These are phyloP conservation scores for Varanus salvator DNA, from an alignment of 2,113 vertebrate species.

Conservation along the genomic window DNA sequence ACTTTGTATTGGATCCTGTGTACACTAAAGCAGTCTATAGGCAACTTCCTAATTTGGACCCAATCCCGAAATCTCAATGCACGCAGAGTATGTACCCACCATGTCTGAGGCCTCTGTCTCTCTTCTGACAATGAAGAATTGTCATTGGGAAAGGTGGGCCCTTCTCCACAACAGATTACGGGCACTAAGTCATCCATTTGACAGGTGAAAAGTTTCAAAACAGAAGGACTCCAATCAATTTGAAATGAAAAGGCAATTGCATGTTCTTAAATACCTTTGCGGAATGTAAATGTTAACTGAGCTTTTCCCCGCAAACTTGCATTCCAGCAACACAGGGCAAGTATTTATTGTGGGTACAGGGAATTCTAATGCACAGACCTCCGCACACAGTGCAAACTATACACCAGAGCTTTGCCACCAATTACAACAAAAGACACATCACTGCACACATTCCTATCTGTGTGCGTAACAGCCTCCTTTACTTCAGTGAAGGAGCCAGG, in stretches of 20 bases:
- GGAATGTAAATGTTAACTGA: conserved; percentile 2
- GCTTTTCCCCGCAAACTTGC: too few species aligned
- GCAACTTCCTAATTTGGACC: not conserved
- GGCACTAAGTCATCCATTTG: not conserved
- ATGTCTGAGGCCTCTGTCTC: not conserved
- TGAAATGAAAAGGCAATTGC: conserved; percentile 60
- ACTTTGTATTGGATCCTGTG: not conserved
- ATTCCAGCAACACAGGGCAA: too few species aligned
- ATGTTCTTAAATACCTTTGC: conserved; percentile 43
- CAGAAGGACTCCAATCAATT: not conserved
- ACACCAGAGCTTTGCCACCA: not conserved
- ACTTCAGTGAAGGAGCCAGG: too few species aligned
- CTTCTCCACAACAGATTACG: not conserved
- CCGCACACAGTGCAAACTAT: not conserved
- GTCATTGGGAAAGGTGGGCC: not conserved
- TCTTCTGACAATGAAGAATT: not conserved
- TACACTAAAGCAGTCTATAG: not conserved
- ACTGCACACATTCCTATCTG: not conserved
- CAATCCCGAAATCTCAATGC: not conserved
- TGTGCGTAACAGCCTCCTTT: not conserved
- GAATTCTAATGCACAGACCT: not conserved
- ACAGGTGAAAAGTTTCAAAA: not conserved
- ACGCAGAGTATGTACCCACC: not conserved
- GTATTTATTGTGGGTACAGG: not conserved
- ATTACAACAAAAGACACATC: not conserved